These are phyloP conservation scores for Pangasius mekongensis DNA, from an alignment of 2,797 vertebrate species.

Conservation along the genomic window DNA sequence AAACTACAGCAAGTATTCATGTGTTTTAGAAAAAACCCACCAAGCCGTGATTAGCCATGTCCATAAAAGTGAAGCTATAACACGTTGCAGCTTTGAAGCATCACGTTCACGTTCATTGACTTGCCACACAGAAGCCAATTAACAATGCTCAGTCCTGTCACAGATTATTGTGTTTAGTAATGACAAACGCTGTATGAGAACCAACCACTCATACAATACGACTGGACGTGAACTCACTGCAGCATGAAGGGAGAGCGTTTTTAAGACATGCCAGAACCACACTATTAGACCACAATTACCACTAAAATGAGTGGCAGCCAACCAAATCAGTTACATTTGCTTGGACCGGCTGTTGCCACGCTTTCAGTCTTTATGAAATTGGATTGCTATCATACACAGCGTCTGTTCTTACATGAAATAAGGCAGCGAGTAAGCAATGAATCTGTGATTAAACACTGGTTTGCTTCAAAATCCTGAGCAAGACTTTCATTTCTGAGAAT, in stretches of 20 bases:
- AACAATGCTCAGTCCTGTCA: constrained; percentile 52
- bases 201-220: constrained; percentile 59
- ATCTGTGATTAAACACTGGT: constrained; percentile 30
- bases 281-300: constrained; percentile 76
- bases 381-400: constrained; percentile 17
- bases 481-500: background rate
- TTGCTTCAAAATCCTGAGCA: constrained; percentile 6
- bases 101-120: constrained; percentile 27
- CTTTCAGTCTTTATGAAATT: constrained; percentile 36
- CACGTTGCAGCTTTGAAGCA: constrained; percentile 32
- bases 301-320: constrained; percentile 69
- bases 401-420: constrained; percentile 17
- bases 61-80: background rate
- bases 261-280: constrained; percentile 63
- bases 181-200: constrained; percentile 45
- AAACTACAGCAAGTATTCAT: background rate
- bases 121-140: constrained; percentile 45
- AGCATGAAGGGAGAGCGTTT: constrained; percentile 62
- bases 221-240: constrained; percentile 65
- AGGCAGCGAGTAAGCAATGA: background rate
- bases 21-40: background rate
- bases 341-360: constrained; percentile 56
- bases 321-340: constrained; percentile 68
- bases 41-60: background rate
- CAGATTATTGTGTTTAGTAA: constrained; percentile 50